Evolutionary conservation across 2,888 invertebrate species (phyloP).

Genomic region (Sthenelais limicola): DNA sequence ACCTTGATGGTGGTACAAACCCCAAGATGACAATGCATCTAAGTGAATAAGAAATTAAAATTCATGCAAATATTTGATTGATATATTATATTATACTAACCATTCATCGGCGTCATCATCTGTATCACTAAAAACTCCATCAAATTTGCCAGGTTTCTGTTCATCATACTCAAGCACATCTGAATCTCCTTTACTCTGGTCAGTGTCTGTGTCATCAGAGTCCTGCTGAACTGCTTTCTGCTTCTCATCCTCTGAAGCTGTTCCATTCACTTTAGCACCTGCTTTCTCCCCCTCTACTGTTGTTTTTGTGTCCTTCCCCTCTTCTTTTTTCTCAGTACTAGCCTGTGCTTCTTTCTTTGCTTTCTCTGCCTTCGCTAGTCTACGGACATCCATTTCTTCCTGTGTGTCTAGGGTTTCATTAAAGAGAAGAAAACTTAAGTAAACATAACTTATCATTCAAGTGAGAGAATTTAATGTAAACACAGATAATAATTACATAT

Average conservation of each 20-base stretch:
- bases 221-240: too few species aligned
- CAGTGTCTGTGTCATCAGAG: background rate
- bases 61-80: too few species aligned
- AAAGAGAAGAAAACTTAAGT: background rate
- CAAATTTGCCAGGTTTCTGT: constrained; percentile 60
- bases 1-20: too few species aligned
- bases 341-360: constrained; percentile 9
- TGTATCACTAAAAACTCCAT: constrained; percentile 69
- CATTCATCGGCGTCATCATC: constrained; percentile 69
- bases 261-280: constrained; percentile 47
- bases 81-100: background rate
- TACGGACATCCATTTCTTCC: constrained; percentile 28
- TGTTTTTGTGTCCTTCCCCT: background rate
- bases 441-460: background rate
- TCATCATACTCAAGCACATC: constrained; percentile 60
- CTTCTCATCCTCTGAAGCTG: constrained; percentile 54
- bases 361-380: background rate
- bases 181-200: background rate
- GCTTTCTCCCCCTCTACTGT: background rate
- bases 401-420: constrained; percentile 21
- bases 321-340: background rate
- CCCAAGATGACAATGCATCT: too few species aligned
- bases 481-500: too few species aligned
- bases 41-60: too few species aligned
- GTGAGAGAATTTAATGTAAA: too few species aligned